These are phyloP conservation scores for Aphelinus certus DNA, from an alignment of 1,140 invertebrate species.

Conservation along the genomic window DNA sequence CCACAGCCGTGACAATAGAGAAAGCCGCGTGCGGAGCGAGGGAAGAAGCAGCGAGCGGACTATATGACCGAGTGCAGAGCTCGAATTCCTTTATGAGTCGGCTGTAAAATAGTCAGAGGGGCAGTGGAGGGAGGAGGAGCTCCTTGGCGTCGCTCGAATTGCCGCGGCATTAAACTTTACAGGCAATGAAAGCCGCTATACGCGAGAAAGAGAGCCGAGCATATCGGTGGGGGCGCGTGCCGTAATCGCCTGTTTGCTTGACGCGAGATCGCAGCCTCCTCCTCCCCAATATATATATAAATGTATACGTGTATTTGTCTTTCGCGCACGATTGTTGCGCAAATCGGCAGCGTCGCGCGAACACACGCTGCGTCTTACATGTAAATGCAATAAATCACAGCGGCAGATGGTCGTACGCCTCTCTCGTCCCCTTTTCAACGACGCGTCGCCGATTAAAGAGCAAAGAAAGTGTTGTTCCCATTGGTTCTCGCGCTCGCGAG, in stretches of 20 bases:
- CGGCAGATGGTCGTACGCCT: background rate
- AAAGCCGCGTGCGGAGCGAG: too few species aligned
- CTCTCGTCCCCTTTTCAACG: too few species aligned
- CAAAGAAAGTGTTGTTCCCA: too few species aligned
- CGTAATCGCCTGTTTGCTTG: constrained; percentile 20
- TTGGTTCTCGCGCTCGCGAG: too few species aligned
- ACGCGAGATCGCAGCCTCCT: background rate
- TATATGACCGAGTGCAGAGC: background rate
- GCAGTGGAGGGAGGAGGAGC: background rate
- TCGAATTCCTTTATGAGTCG: constrained; percentile 18
- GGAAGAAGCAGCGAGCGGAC: too few species aligned
- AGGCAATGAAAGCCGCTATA: constrained; percentile 1
- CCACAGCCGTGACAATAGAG: too few species aligned
- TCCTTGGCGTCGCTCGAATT: constrained; percentile 1
- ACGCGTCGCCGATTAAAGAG: too few species aligned
- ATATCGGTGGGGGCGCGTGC: background rate
- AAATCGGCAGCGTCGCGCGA: background rate
- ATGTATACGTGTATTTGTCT: constrained; percentile 15
- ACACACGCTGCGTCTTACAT: background rate
- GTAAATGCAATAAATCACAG: constrained; percentile 31
- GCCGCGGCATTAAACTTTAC: constrained; percentile 1
- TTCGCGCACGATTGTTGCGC: background rate
- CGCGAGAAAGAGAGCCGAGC: background rate
- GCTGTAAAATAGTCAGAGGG: background rate
- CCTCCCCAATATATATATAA: background rate